Evolutionary conservation across 2,888 invertebrate species (phyloP), one percentile per base, ranked within the genome.

Genomic region (Amorpha juglandis): DNA sequence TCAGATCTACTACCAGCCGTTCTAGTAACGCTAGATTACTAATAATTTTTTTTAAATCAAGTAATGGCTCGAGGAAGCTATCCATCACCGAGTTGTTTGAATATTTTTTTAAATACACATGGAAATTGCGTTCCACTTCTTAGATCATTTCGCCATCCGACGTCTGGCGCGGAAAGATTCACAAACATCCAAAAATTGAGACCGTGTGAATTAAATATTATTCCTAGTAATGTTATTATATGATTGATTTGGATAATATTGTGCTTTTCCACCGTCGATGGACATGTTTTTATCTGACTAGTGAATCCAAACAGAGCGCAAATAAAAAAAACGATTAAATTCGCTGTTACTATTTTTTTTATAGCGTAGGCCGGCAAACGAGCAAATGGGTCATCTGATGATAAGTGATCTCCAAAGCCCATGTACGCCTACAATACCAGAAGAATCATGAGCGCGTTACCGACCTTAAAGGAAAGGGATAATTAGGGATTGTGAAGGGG

Each of bases 71-170:
- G 58, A 58, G 58, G 58, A 58, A 58, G 42, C 12, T 11, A 58
- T 58, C 58, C 58, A 58, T 58, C 58, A 58, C 42, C 58, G 42
- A 12, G 38, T 42, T 58, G 58, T 58, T 58, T 42, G 42, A 58
- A 58, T 58, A 58, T 58, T 58, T 38, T 58, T 58, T 58, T 42
- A 58, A 58, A 58, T 58, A 58, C 42, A 58, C 19, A 42, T 58
- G 58, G 58, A 58, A 58, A 58, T 58, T 42, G 58, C 58, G 58
- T 58, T 58, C 58, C 58, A 58, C 58, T 58, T 58, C 19, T 50
- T 11, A 58, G 58, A 58, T 58, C 11, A 58, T 58, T 58, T 58
- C 42, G 58, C 58, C 58, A 19, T 16, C 16, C 38, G 58, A 16
- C 19, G 11, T 58, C 58, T 58, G 58, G 58, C 19, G 6, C 14